Evolutionary conservation across 1,140 invertebrate species (phyloP), one percentile per base, ranked within the genome.

Genomic region (Lycorma delicatula): DNA sequence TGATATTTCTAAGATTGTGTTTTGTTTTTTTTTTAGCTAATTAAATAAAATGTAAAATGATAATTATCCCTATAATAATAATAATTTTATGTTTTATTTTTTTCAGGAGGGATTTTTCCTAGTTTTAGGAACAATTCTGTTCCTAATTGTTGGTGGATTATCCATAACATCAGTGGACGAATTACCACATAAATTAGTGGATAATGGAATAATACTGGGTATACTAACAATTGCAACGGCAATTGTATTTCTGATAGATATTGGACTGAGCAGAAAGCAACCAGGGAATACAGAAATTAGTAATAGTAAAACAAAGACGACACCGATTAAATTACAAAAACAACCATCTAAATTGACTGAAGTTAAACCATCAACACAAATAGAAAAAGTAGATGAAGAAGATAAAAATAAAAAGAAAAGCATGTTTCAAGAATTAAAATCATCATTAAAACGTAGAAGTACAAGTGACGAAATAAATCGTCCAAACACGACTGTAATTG

Each of bases 121-220:
- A n/a, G 46, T 56, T 3, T 44, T 56, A 27, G 54, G 54, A 12
- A 46, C 36, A 16, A 22, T 56, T 11, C 41, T 77, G 4, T 77
- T 85, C 55, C 69, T 87, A 3, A 72, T 87, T 11, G 80, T 80
- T 11, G 85, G 85, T 63, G 81, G 79, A 63, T 69, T 87, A 64
- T 79, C 81, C 56, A 72, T 86, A 50, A 81, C 82, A 11, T 81
- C 84, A 4, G 74, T 87, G 63, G 85, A 88, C 64, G 81, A 79
- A 38, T 77, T 87, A 2, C 83, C 83, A 2, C 66, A 72, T 9
- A 76, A 81, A 34, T 70, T 88, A 41, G 71, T 85, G 4, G 82
- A 84, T 61, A 87, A 87, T 68, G 84, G 83, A 0, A 79, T 83
- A 0, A 77, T 86, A 20, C 73, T 87, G 12, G 84, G 84, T 1